Conservation (phyloP, 2,888 invertebrate species). For the Pelosia muscerda region DNA sequence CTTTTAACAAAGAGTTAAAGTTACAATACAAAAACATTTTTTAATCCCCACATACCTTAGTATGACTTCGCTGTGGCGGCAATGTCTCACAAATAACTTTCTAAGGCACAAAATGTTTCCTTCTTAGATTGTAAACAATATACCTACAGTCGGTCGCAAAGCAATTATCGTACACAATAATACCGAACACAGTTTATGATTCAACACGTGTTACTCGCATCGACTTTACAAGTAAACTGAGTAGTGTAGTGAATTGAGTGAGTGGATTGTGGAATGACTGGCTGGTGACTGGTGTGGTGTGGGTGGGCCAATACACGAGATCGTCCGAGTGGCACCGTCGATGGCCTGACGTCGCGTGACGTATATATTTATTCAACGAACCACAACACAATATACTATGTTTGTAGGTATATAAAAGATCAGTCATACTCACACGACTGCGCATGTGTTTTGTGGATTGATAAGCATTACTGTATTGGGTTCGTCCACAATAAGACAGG, state of each 20-base stretch:
- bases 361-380: conserved; percentile 53
- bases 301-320: conserved; percentile 58
- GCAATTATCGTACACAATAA: conserved; percentile 54
- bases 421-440: conserved; percentile 46
- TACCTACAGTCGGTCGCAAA: conserved; percentile 48
- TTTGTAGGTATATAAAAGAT: conserved; percentile 32
- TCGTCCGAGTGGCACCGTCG: conserved; percentile 40
- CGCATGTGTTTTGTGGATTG: conserved; percentile 51
- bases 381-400: conserved; percentile 47
- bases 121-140: conserved; percentile 52
- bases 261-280: conserved; percentile 17
- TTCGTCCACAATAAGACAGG: conserved; percentile 21
- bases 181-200: conserved; percentile 57
- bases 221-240: conserved; percentile 72
- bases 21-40: conserved; percentile 15
- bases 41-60: conserved; percentile 50
- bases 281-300: conserved; percentile 43
- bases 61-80: conserved; percentile 20
- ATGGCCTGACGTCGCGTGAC: conserved; percentile 70
- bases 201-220: conserved; percentile 64
- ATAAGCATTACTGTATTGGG: conserved; percentile 28
- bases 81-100: conserved; percentile 49
- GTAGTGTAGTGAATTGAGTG: conserved; percentile 28
- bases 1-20: neutral
- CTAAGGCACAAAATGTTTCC: conserved; percentile 53